Evolutionary conservation across 2,797 vertebrate genomes (phyloP).

Genomic region (Leucoraja ocellata): DNA sequence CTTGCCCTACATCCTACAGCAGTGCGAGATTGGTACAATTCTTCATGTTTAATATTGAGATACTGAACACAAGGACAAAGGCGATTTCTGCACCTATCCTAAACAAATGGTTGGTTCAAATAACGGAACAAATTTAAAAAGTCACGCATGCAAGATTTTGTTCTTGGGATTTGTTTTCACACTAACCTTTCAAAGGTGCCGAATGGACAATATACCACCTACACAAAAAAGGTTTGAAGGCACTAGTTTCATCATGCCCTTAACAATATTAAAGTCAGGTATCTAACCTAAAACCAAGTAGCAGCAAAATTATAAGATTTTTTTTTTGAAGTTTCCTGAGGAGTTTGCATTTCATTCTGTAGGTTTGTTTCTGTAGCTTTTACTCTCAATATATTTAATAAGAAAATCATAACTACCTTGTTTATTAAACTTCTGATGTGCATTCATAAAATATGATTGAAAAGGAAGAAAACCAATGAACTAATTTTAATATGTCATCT

Average conservation of each 20-base stretch:
- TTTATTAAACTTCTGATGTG: not conserved
- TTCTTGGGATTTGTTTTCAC: not conserved
- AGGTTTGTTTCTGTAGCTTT: not conserved
- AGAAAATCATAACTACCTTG: not conserved
- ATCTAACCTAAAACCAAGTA: not conserved
- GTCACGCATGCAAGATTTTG: slow-evolving; percentile 17
- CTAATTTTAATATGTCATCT: not conserved
- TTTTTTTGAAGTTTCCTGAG: not conserved
- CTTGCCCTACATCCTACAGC: slow-evolving; percentile 64
- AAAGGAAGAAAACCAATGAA: not conserved
- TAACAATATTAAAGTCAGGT: not conserved
- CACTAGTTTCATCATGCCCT: not conserved
- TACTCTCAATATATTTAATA: not conserved
- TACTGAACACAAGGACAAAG: slow-evolving; percentile 50
- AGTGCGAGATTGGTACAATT: slow-evolving; percentile 57
- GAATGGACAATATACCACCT: not conserved
- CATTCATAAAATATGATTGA: not conserved
- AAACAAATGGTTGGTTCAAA: slow-evolving; percentile 55
- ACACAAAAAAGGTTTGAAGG: not conserved
- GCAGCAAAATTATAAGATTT: not conserved
- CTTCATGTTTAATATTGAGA: slow-evolving; percentile 46
- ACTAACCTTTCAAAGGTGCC: not conserved
- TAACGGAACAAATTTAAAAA: slow-evolving; percentile 20
- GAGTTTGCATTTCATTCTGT: not conserved
- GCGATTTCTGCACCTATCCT: slow-evolving; percentile 60